These are phyloP conservation scores for Sturnus vulgaris DNA, from an alignment of 2,113 vertebrate species.

Conservation along the genomic window DNA sequence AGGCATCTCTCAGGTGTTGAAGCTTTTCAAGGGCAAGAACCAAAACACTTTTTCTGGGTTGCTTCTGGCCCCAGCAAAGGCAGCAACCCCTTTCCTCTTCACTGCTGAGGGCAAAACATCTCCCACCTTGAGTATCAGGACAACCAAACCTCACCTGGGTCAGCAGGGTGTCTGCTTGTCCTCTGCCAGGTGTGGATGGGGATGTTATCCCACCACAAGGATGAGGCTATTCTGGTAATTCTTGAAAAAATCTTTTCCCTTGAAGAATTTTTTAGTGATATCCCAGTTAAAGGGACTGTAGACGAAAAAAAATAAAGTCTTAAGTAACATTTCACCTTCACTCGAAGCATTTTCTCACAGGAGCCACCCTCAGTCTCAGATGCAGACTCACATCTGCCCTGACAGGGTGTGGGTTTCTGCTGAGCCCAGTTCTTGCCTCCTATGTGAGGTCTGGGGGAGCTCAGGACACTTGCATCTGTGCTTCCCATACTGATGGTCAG, in stretches of 20 bases:
- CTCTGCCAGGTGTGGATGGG: background rate
- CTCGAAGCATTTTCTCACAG: background rate
- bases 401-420: background rate
- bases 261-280: background rate
- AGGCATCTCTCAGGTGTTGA: background rate
- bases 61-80: background rate
- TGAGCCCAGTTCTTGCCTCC: rapidly evolving
- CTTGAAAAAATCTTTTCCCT: background rate
- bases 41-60: background rate
- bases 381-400: background rate
- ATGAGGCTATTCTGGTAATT: background rate
- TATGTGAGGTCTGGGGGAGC: background rate
- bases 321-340: background rate
- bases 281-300: background rate
- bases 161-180: background rate
- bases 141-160: background rate
- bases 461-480: background rate
- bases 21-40: background rate
- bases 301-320: background rate
- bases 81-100: background rate
- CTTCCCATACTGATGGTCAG: background rate
- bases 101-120: background rate
- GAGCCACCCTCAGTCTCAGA: background rate
- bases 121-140: background rate
- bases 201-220: background rate